Base-by-base conservation (phyloP, 2,888 invertebrate species). In the Acrocyrtus sp. region DNA sequence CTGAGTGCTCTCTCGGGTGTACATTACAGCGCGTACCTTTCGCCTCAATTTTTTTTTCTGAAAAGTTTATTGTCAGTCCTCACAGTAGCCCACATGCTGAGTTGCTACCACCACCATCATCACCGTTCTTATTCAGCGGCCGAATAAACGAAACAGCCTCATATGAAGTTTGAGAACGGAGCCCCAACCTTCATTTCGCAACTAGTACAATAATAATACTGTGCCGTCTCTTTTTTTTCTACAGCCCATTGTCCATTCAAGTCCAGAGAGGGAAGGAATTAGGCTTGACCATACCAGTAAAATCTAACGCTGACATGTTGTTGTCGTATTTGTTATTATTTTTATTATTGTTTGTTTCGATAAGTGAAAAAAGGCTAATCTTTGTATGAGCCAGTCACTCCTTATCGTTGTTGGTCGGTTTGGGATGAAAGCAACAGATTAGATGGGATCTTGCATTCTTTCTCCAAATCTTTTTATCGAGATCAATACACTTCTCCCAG, bases 211-310 rank as follows among this genome's bases (percentile, higher is more conserved):
- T n/a, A n/a, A n/a, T n/a, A n/a, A n/a, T n/a, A n/a, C n/a, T n/a
- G n/a, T n/a, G n/a, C n/a, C n/a, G n/a, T n/a, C n/a, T n/a, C n/a
- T 34, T 12, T 34, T 12, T 5, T 34, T 34, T 34, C 34, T 8
- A 34, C 5, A 56, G 54, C 24, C 69, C 56, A 69, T 69, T 69
- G 69, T 69, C 69, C 69, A 69, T 69, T 69, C 39, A 47, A 27
- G 69, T 65, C 63, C 63, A 41, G 24, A 29, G 63, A 19, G 47
- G 29, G 27, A 65, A 10, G 19, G n/a, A n/a, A 48, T 54, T 22
- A 56, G 47, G 66, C 66, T 66, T 66, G 66, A 66, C 66, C 66
- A 66, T 24, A 53, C 29, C 3, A 17, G n/a, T 29, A 50, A 50
- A 15, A 50, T 5, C 34, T 34, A n/a, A n/a, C n/a, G n/a, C n/a